Base-by-base conservation (phyloP, 2,797 vertebrate species). In the Antennarius maculatus region DNA sequence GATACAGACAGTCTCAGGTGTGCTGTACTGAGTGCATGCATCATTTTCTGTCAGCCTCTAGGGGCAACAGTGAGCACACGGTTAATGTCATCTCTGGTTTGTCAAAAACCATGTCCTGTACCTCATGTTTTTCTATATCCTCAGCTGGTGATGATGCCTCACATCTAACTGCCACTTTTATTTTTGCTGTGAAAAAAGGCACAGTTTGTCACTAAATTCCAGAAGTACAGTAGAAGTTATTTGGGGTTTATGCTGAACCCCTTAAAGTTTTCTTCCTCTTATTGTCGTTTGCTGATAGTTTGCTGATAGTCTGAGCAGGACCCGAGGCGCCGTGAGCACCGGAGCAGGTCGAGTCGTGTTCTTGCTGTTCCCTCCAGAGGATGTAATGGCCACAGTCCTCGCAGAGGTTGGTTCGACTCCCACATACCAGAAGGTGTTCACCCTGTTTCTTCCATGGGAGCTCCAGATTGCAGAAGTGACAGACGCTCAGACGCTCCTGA, bases 401-500 rank as follows among this genome's bases (percentile, higher is more conserved):
- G 84, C 94, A 96, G 39, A 13, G 59, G 65, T 93, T 87, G 0
- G 90, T 95, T 39, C 81, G 89, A 77, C 86, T 91, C 49, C 93
- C 90, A 1, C 94, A 96, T 17, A 15, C 37, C 71, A 66, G 11
- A 2, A 60, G 5, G 27, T 97, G 95, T 0, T 84, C 46, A 1
- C 72, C 69, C 73, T 96, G 80, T 29, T 73, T 28, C 43, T 54
- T 82, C 71, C 83, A 80, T 0, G 87, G 76, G 57, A 95, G 14
- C 10, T 90, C 83, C 70, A 95, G 81, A 14, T 95, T 60, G 1
- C 95, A 95, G 87, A 92, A 94, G 41, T 41, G 52, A 62, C 95
- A 96, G 31, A 28, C 15, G 48, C 41, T 29, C 6, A 76, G 51
- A 29, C 89, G 87, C 49, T 92, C 78, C 1, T 45, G 72, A 45